Evolutionary conservation across 2,888 invertebrate genomes (phyloP), one percentile per base, ranked within the genome.

Genomic region (Eupithecia insigniata): DNA sequence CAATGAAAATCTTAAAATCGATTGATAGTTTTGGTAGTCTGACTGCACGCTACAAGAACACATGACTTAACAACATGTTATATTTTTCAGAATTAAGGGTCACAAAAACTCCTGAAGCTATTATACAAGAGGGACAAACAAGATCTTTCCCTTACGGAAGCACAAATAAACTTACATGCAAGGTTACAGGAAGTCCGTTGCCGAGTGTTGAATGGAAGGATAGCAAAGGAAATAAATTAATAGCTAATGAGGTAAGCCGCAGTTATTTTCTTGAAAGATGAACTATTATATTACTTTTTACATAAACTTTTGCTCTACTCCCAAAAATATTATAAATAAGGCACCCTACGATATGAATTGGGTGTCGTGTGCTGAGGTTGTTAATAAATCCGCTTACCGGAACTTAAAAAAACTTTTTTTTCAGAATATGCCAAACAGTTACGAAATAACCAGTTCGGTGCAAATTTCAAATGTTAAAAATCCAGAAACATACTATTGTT

Each of bases 191-290:
- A 28, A 43, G 65, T 28, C 76, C 76, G 30, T 39, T 69, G 14
- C 76, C 74, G 10, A 69, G 16, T n/a, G 39, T 76, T 39, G 8
- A 26, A 22, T 76, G 76, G 76, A 69, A 28, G 18, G 66, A 76
- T 67, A 60, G 71, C 10, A 69, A 43, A 22, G 74, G 74, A 58
- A 58, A 46, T 18, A 55, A 34, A 22, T 22, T 74, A 30, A 2
- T 5, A 58, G 62, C 66, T n/a, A 6, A 55, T 34, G 16, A 60
- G 73, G 73, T 55, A 55, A 26, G n/a, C n/a, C n/a, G n/a, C n/a
- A n/a, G n/a, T n/a, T n/a, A n/a, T n/a, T n/a, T n/a, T n/a, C n/a
- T n/a, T n/a, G n/a, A n/a, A n/a, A n/a, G n/a, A n/a, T n/a, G n/a
- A n/a, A n/a, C n/a, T n/a, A n/a, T n/a, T n/a, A n/a, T 6, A 2